Evolutionary conservation across 1,140 invertebrate genomes (phyloP), one percentile per base, ranked within the genome.

Genomic region (Neelides sp.): DNA sequence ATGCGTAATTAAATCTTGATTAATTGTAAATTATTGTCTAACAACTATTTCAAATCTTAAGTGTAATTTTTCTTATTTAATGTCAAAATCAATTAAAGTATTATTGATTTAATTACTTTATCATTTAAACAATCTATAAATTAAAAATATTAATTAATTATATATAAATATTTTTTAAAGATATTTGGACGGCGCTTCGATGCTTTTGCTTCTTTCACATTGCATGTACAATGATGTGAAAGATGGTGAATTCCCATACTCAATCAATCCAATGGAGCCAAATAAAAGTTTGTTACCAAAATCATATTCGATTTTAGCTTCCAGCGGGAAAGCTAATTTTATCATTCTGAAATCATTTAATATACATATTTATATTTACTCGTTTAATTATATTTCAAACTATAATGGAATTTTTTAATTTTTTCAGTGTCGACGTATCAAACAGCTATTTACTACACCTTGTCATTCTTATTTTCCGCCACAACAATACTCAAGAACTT

Each of bases 401-500:
- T n/a, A n/a, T n/a, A n/a, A n/a, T n/a, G n/a, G n/a, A n/a, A n/a
- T n/a, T n/a, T n/a, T n/a, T n/a, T n/a, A n/a, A n/a, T n/a, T n/a
- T n/a, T n/a, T n/a, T n/a, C n/a, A n/a, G n/a, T n/a, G n/a, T n/a
- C n/a, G n/a, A n/a, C n/a, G n/a, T n/a, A n/a, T n/a, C n/a, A n/a
- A n/a, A n/a, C n/a, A n/a, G n/a, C n/a, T n/a, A n/a, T n/a, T n/a
- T n/a, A n/a, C n/a, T n/a, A n/a, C n/a, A n/a, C n/a, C n/a, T n/a
- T n/a, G n/a, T n/a, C n/a, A n/a, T n/a, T 54, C 5, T 13, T 57
- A 5, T 27, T 56, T 4, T 54, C 48, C 15, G 34, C 48, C 13
- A 47, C 37, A 13, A 56, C 58, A 5, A 35, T 50, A 13, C 23
- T 56, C 3, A 56, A 54, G 42, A 56, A 22, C 19, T 5, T 55